Evolutionary conservation across 2,888 invertebrate genomes (phyloP).

Genomic region (Drosophila lutescens): DNA sequence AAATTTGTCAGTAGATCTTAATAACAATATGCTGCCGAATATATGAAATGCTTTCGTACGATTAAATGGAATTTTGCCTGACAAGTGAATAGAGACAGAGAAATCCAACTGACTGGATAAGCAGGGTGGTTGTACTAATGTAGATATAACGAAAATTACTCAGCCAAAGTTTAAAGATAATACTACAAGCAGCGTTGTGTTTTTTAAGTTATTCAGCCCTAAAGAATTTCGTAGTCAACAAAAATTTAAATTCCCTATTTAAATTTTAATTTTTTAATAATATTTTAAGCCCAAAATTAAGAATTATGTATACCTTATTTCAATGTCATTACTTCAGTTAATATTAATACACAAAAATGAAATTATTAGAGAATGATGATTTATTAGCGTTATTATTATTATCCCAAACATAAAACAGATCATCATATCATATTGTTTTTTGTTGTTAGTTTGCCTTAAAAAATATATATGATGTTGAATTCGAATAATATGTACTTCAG

Average conservation of each 20-base stretch:
- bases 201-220: neutral
- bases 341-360: no score
- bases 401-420: no score
- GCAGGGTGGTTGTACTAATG: neutral
- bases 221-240: neutral
- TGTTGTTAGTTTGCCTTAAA: no score
- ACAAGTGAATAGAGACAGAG: constrained; percentile 9
- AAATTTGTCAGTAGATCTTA: constrained; percentile 20
- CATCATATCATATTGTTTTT: no score
- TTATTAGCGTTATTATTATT: no score
- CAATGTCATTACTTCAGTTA: no score
- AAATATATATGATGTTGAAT: no score
- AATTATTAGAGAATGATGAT: no score
- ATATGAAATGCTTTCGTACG: neutral
- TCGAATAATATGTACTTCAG: no score
- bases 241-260: neutral
- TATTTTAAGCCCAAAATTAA: no score
- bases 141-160: neutral
- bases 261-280: no score
- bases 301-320: no score
- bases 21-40: constrained; percentile 9
- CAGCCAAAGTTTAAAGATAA: neutral
- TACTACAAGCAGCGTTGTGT: neutral
- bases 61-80: constrained; percentile 2
- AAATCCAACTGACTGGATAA: constrained; percentile 11